A percentile compares a stretch with the other conserved stretches of the same genome.
phyloP scores from a whole-genome alignment of 1,140 invertebrate genomes.

The Paralvinella palmiformis region DNA sequence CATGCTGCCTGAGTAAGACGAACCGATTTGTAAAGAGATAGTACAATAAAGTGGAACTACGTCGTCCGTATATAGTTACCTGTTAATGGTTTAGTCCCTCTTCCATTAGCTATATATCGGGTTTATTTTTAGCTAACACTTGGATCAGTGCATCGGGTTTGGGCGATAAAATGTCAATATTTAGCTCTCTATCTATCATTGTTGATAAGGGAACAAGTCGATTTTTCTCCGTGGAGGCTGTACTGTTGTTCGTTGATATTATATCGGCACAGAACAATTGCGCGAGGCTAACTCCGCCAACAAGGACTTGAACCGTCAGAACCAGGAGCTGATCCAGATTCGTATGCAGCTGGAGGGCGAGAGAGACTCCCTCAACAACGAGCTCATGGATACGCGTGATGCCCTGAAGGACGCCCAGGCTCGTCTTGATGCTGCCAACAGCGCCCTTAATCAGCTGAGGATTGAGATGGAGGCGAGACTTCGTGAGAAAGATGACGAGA shows the following conservation, averaged over 20 bases:
- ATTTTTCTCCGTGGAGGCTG: too few relatives aligned
- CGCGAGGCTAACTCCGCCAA: conserved; percentile 43
- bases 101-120: too few relatives aligned
- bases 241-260: too few relatives aligned
- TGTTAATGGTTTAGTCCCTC: too few relatives aligned
- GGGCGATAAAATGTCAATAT: too few relatives aligned
- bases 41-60: too few relatives aligned
- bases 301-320: conserved; percentile 44
- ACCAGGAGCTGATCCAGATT: conserved; percentile 39
- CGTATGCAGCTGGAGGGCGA: conserved; percentile 43
- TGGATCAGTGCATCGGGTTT: too few relatives aligned
- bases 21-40: neutral
- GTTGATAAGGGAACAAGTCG: too few relatives aligned
- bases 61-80: too few relatives aligned
- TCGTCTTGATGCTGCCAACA: conserved; percentile 44
- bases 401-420: conserved; percentile 45
- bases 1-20: neutral
- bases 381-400: conserved; percentile 47
- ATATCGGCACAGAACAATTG: conserved; percentile 26
- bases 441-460: conserved; percentile 42
- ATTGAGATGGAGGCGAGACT: conserved; percentile 49
- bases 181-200: too few relatives aligned
- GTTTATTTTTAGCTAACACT: too few relatives aligned
- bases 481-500: conserved; percentile 50
- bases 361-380: conserved; percentile 42